Conservation (phyloP, 2,888 invertebrate genomes). For the Drosophila fungiperda region DNA sequence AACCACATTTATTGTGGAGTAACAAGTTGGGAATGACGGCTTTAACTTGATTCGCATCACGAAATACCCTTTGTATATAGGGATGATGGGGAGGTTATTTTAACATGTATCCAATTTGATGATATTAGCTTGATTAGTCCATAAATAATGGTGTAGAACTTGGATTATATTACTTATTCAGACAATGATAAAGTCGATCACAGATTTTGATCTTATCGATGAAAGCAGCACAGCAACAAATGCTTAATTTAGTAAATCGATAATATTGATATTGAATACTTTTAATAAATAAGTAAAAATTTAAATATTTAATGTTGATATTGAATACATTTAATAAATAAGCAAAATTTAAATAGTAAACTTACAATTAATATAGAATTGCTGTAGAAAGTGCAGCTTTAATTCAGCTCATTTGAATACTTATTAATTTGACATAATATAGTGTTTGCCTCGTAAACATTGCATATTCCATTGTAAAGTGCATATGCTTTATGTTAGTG, state of each 20-base stretch:
- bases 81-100: not conserved
- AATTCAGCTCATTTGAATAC: not conserved
- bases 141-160: not conserved
- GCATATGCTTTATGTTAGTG: slow-evolving; percentile 18
- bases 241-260: not conserved
- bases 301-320: not conserved
- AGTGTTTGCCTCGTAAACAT: not conserved
- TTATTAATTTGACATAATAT: not conserved
- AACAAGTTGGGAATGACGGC: slow-evolving; percentile 10
- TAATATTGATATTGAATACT: not conserved
- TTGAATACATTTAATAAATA: not conserved
- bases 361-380: no score
- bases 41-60: not conserved
- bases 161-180: not conserved
- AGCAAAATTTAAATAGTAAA: not conserved
- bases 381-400: not conserved
- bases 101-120: not conserved
- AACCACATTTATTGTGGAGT: slow-evolving; percentile 33
- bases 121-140: not conserved
- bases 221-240: not conserved
- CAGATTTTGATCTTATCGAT: not conserved
- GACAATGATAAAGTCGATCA: not conserved
- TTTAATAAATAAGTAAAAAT: no score
- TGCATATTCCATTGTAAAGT: slow-evolving; percentile 6
- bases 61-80: slow-evolving; percentile 26